phyloP scores from a whole-genome alignment of 2,113 vertebrate species.

The Sminthopsis crassicaudata region DNA sequence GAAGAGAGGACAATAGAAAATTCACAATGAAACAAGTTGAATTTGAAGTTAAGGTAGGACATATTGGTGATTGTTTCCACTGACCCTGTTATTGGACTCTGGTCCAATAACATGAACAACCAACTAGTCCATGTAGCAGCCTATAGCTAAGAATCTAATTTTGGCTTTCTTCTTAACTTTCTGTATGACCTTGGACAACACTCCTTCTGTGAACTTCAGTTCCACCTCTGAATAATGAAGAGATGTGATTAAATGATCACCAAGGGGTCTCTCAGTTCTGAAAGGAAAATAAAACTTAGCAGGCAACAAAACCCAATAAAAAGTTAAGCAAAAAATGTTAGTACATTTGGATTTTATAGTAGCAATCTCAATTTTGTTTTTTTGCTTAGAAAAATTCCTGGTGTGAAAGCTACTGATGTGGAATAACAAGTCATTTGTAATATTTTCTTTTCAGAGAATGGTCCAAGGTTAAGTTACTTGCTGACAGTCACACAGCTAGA shows the following conservation, averaged over 20 bases:
- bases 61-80: no score
- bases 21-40: no score
- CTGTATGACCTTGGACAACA: background rate
- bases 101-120: no score
- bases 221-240: slow-evolving; percentile 45
- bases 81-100: no score
- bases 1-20: no score
- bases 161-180: background rate
- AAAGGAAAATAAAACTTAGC: background rate
- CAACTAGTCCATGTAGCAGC: background rate
- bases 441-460: background rate
- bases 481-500: background rate
- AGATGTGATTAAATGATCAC: background rate
- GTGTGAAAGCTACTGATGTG: background rate
- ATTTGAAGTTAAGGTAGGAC: no score
- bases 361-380: background rate
- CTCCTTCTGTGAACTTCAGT: slow-evolving; percentile 16
- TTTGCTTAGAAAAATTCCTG: background rate
- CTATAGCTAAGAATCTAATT: background rate
- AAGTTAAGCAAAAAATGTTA: background rate
- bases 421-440: background rate
- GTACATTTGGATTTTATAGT: slow-evolving; percentile 13
- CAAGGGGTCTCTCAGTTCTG: background rate
- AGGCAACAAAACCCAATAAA: background rate
- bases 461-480: background rate